Base-by-base conservation (phyloP, 2,888 invertebrate genomes). In the Drosophila peninsularis region DNA sequence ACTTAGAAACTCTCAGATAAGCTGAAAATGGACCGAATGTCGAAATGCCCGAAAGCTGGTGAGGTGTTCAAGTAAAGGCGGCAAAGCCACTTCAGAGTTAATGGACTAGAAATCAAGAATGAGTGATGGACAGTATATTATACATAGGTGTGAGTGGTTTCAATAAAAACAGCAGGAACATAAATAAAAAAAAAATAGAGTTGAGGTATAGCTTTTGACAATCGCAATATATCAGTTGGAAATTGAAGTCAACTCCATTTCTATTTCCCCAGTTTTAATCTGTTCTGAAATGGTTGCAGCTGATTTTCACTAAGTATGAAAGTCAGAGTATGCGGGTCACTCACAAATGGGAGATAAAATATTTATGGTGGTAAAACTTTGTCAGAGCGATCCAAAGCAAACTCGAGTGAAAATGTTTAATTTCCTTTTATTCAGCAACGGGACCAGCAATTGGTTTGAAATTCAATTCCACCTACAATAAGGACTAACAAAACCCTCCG, bases 61-160 rank as follows among this genome's bases (percentile, higher is more conserved):
- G 72, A 81, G 75, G 84, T 84, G 78, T 75, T 78, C 78, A 75
- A 84, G 73, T 75, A 78, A 75, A 73, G 50, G 70, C 77, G 61
- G 60, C 71, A 62, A 87, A 17, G 82, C 71, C 82, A 62, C 80
- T 84, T 73, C 67, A 85, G 81, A 83, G 86, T 88, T 85, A 85
- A 85, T 85, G 85, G 88, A 88, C 83, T 80, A 85, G 85, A 85
- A 85, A 88, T 78, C 63, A 68, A 42, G 74, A 72, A 71, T 75
- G 77, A 75, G 75, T 70, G 73, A 74, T 71, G 80, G 62, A 14
- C 71, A 78, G 87, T 84, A 78, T 80, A 73, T 81, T 77, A n/a
- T 6, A 41, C 32, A 24, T 47, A n/a, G n/a, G n/a, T 36, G 32
- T 47, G 36, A 6, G 62, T 55, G 50, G 53, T 14, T 53, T 19